Conservation (phyloP, 2,797 vertebrate species). For the Labroides dimidiatus region DNA sequence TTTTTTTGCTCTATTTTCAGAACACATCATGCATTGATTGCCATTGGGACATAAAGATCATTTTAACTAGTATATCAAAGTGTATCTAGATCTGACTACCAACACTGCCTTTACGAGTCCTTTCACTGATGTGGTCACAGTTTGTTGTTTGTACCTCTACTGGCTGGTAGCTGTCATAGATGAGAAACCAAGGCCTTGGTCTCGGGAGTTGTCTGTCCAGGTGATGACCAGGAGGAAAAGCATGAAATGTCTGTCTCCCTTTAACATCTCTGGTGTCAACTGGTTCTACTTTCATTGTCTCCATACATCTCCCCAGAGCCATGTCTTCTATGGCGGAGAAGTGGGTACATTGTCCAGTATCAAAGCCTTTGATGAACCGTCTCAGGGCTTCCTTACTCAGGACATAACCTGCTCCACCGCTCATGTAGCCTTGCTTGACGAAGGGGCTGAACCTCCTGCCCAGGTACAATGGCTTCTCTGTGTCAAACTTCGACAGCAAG, state of each 20-base stretch:
- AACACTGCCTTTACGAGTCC: no score
- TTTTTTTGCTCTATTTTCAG: no score
- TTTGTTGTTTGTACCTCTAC: slow-evolving; percentile 82
- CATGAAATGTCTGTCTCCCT: slow-evolving; percentile 91
- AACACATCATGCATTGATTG: no score
- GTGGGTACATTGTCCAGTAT: slow-evolving; percentile 85
- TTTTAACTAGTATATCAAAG: no score
- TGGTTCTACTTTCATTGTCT: slow-evolving; percentile 86
- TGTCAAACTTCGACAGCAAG: slow-evolving; percentile 82
- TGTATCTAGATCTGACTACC: no score
- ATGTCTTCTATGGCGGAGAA: slow-evolving; percentile 88
- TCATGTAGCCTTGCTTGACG: slow-evolving; percentile 92
- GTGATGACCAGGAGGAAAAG: slow-evolving; percentile 86
- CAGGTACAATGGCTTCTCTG: slow-evolving; percentile 88
- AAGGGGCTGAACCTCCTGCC: slow-evolving; percentile 89
- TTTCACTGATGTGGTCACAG: no score
- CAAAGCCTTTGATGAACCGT: slow-evolving; percentile 88
- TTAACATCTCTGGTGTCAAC: slow-evolving; percentile 88
- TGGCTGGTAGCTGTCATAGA: slow-evolving; percentile 87
- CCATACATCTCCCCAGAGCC: slow-evolving; percentile 91
- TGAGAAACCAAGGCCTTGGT: slow-evolving; percentile 85
- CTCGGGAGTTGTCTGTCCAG: slow-evolving; percentile 79
- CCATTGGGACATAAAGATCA: no score
- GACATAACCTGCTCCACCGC: slow-evolving; percentile 93
- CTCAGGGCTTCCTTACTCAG: slow-evolving; percentile 91